Percentiles rank a stretch among this genome's conserved stretches.
Evolutionary conservation across 2,797 vertebrate genomes (phyloP).

Genomic region (Brotula barbata): DNA sequence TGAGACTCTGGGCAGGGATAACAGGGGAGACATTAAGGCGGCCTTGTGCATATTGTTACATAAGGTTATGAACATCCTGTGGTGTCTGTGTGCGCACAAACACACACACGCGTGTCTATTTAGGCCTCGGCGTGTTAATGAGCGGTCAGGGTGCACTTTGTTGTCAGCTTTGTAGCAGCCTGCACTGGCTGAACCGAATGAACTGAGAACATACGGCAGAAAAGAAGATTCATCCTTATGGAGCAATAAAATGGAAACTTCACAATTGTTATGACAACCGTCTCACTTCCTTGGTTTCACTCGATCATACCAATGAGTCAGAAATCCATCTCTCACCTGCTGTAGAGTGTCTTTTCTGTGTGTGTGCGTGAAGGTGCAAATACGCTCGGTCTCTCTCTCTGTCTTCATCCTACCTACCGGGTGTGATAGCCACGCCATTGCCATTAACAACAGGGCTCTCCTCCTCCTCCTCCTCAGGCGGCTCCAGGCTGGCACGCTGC

Average conservation of each 20-base stretch:
- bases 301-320: slow-evolving; percentile 28
- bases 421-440: slow-evolving; percentile 91
- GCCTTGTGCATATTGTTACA: slow-evolving; percentile 48
- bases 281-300: slow-evolving; percentile 34
- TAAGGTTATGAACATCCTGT: slow-evolving; percentile 42
- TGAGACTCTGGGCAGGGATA: slow-evolving; percentile 45
- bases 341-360: slow-evolving; percentile 20
- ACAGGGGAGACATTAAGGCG: slow-evolving; percentile 42
- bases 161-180: slow-evolving; percentile 9
- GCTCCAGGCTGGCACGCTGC: slow-evolving; percentile 93
- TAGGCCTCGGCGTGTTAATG: slow-evolving; percentile 27
- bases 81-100: slow-evolving; percentile 6
- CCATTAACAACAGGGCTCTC: slow-evolving; percentile 94
- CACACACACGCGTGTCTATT: slow-evolving; percentile 15
- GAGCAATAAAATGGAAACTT: slow-evolving; percentile 23
- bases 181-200: not conserved
- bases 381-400: not conserved
- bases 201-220: slow-evolving; percentile 13
- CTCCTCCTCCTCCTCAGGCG: slow-evolving; percentile 88
- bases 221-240: slow-evolving; percentile 26
- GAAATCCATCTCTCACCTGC: slow-evolving; percentile 16
- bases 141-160: slow-evolving; percentile 38
- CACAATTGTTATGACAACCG: slow-evolving; percentile 17
- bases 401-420: slow-evolving; percentile 79
- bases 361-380: no score